Percentiles rank a stretch among this genome's conserved stretches.
Conservation (phyloP, 1,140 invertebrate species). For the fruit fly (Drosophila melanogaster) region Release_6_plus_ISO1_MT NT_037436.4:244501-245000, state of each 20-base stretch:
- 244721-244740: constrained; percentile 96
- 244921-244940: constrained; percentile 94
- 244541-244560: constrained; percentile 95
- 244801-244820: constrained; percentile 96
- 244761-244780: constrained; percentile 97
- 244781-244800: constrained; percentile 96
- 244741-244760: constrained; percentile 97
- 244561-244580: constrained; percentile 95
- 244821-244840: constrained; percentile 95
- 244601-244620: constrained; percentile 96
- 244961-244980: constrained; percentile 96
- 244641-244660: constrained; percentile 96
- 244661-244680: constrained; percentile 97
- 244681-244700: constrained; percentile 98
- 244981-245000: constrained; percentile 97
- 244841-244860: constrained; percentile 93
- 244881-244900: constrained; percentile 89
- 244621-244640: constrained; percentile 97
- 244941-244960: constrained; percentile 98
- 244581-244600: constrained; percentile 96
- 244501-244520: constrained; percentile 98
- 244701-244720: constrained; percentile 98
- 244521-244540: constrained; percentile 97
- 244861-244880: constrained; percentile 93
- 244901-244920: constrained; percentile 94